Conservation (phyloP, 2,797 vertebrate genomes). For the Epinephelus awoara region DNA sequence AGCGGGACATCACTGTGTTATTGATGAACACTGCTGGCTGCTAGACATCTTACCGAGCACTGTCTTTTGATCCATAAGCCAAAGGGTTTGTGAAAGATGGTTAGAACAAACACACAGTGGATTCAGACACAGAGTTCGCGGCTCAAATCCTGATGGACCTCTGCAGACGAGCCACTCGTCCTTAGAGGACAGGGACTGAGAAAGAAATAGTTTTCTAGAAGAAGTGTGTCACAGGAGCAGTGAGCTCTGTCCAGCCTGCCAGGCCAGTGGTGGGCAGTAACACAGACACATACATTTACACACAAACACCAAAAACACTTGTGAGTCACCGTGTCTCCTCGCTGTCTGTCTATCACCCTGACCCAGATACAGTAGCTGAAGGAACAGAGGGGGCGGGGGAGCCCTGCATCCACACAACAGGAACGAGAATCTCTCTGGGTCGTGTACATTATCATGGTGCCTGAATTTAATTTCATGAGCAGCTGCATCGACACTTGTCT, state of each 20-base stretch:
- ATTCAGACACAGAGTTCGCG: not conserved
- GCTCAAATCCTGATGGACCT: slow-evolving; percentile 2
- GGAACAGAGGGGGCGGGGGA: slow-evolving; percentile 25
- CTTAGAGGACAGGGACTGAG: not conserved
- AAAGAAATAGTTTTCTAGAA: slow-evolving; percentile 4
- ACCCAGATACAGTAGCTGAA: slow-evolving; percentile 69
- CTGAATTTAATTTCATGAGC: slow-evolving; percentile 26
- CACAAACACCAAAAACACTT: slow-evolving; percentile 45
- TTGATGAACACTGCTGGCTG: not conserved
- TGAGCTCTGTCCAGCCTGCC: slow-evolving; percentile 26
- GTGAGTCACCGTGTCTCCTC: slow-evolving; percentile 48
- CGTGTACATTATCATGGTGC: slow-evolving; percentile 23
- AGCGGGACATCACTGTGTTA: not conserved
- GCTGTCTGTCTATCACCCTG: slow-evolving; percentile 59
- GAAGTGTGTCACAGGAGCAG: slow-evolving; percentile 33
- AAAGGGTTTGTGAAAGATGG: not conserved
- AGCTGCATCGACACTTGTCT: not conserved
- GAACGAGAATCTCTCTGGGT: slow-evolving; percentile 26
- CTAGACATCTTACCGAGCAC: not conserved
- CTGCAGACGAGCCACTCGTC: not conserved
- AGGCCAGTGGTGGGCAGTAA: slow-evolving; percentile 12
- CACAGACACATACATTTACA: slow-evolving; percentile 24
- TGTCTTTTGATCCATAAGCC: not conserved
- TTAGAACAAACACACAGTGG: not conserved
- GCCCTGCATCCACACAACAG: slow-evolving; percentile 38